Evolutionary conservation across 2,888 invertebrate genomes (phyloP).

Genomic region (Cryptophagus acutangulus): DNA sequence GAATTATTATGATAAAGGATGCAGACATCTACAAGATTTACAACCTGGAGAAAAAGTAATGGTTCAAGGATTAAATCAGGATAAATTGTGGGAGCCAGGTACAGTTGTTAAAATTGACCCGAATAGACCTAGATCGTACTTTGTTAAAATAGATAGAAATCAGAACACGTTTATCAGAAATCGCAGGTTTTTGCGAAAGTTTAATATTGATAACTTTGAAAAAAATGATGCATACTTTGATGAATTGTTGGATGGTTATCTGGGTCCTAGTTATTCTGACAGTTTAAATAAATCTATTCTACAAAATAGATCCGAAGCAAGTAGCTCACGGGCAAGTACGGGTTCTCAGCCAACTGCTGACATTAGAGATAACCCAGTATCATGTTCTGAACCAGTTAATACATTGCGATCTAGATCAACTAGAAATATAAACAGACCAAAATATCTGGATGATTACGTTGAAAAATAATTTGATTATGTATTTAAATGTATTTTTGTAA

Average conservation of each 20-base stretch:
- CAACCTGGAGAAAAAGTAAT: conserved; percentile 5
- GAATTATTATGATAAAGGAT: conserved; percentile 4
- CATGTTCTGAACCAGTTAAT: too few relatives aligned
- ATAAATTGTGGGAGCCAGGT: background rate
- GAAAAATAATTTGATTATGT: too few relatives aligned
- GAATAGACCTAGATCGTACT: conserved; percentile 9
- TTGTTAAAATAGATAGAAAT: conserved; percentile 4
- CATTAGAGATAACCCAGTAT: too few relatives aligned
- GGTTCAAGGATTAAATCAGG: conserved; percentile 5
- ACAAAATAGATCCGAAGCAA: too few relatives aligned
- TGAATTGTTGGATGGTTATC: background rate
- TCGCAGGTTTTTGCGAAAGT: conserved; percentile 7
- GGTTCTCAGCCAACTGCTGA: too few relatives aligned
- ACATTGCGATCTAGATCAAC: too few relatives aligned
- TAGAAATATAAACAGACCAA: too few relatives aligned
- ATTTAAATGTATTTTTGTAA: too few relatives aligned
- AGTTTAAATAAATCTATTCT: too few relatives aligned
- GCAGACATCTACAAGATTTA: conserved; percentile 6
- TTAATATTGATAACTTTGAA: background rate
- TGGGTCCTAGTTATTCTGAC: too few relatives aligned
- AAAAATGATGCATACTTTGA: background rate
- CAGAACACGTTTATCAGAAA: conserved; percentile 5
- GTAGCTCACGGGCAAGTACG: too few relatives aligned
- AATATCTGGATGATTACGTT: too few relatives aligned
- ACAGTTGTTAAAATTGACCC: conserved; percentile 8